phyloP scores from a whole-genome alignment of 53 echinoderm and acorn worm species.

The Apostichopus leukothele region DNA sequence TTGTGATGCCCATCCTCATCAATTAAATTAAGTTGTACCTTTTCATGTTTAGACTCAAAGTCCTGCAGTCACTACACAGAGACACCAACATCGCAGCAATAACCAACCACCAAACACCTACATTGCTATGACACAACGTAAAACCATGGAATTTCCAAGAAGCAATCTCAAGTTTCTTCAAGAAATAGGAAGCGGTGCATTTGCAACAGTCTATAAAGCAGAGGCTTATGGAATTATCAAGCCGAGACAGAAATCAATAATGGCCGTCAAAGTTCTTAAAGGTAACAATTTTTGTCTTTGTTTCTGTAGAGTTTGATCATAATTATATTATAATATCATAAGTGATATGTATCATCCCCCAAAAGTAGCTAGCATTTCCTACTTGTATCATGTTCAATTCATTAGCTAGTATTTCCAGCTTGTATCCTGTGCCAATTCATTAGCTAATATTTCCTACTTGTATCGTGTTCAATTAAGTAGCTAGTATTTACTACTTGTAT shows the following conservation, averaged over 20 bases:
- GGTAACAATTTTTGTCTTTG: conserved; percentile 41
- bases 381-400: no score
- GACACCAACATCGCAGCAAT: conserved; percentile 2
- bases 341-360: no score
- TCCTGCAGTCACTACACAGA: neutral
- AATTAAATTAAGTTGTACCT: no score
- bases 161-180: conserved; percentile 60
- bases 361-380: no score
- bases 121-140: conserved; percentile 33
- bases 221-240: conserved; percentile 57
- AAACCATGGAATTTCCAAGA: conserved; percentile 78
- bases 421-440: no score
- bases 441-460: no score
- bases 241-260: conserved; percentile 44
- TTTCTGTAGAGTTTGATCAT: neutral
- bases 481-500: no score
- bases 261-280: conserved; percentile 89
- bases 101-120: neutral
- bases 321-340: neutral
- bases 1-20: no score
- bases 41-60: neutral
- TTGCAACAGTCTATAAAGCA: conserved; percentile 85
- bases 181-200: conserved; percentile 80
- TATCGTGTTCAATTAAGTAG: no score
- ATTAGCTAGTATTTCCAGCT: no score